A percentile compares a stretch with the other conserved stretches of the same genome.
phyloP scores from a whole-genome alignment of 2,797 vertebrate species.

The Dryobates pubescens region DNA sequence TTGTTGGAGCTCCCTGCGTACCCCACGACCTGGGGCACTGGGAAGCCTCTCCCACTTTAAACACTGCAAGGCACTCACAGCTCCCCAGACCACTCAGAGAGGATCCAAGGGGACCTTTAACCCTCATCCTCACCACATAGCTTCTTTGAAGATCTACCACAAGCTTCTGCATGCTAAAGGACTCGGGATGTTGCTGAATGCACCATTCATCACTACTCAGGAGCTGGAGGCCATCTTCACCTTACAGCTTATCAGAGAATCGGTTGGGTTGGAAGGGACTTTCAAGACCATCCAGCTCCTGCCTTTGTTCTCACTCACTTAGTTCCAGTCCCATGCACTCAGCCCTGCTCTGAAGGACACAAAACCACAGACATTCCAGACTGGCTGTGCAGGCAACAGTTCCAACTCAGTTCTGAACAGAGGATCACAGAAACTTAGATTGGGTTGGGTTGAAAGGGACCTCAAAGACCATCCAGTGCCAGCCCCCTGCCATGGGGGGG shows the following conservation, averaged over 20 bases:
- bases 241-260: neutral
- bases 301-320: too few species aligned
- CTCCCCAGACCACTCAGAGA: neutral
- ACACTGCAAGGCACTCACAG: neutral
- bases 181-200: neutral
- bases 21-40: neutral
- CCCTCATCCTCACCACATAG: accelerated
- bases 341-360: too few species aligned
- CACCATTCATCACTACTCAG: too few species aligned
- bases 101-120: neutral
- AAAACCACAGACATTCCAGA: too few species aligned
- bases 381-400: too few species aligned
- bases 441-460: too few species aligned
- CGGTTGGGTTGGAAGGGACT: too few species aligned
- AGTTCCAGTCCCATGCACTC: too few species aligned
- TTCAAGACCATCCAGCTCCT: neutral
- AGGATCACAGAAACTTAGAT: too few species aligned
- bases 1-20: accelerated
- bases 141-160: accelerated
- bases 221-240: neutral
- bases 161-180: neutral
- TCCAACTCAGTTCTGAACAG: too few species aligned
- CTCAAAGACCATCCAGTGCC: too few species aligned
- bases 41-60: neutral
- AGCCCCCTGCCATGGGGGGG: too few species aligned